Conservation (phyloP, 2,113 vertebrate genomes). For the Lycaon pictus region DNA sequence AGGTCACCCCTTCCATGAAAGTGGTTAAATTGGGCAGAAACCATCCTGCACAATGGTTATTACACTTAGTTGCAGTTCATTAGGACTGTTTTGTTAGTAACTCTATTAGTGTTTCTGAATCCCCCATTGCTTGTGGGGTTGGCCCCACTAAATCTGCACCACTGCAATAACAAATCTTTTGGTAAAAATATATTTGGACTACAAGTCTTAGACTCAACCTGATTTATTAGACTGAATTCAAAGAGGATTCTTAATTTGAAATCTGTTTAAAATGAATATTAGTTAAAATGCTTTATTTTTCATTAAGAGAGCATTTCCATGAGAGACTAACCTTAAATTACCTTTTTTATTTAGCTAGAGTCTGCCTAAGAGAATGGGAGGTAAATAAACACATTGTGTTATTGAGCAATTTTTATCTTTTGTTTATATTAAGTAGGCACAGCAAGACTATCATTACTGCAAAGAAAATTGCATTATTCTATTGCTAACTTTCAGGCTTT, state of each 20-base stretch:
- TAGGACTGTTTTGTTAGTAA: conserved; percentile 68
- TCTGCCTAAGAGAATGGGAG: conserved; percentile 55
- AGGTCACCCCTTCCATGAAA: conserved; percentile 38
- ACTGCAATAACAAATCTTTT: conserved; percentile 36
- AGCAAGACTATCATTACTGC: conserved; percentile 76
- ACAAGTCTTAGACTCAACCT: conserved; percentile 35
- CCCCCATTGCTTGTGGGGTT: background rate
- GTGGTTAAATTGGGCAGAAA: conserved; percentile 69
- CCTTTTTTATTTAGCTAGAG: conserved; percentile 76
- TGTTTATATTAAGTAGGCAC: conserved; percentile 82
- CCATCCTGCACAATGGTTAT: conserved; percentile 67
- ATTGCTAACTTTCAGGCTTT: conserved; percentile 65
- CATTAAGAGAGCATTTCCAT: conserved; percentile 72
- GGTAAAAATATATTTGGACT: conserved; percentile 59
- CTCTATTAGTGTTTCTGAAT: conserved; percentile 47
- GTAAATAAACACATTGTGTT: conserved; percentile 81
- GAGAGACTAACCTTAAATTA: conserved; percentile 80
- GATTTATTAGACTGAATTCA: conserved; percentile 68
- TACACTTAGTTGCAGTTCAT: conserved; percentile 71
- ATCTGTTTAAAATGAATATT: conserved; percentile 73
- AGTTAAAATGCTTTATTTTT: conserved; percentile 76
- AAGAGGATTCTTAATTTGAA: conserved; percentile 76
- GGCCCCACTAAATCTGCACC: conserved; percentile 9
- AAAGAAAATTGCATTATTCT: conserved; percentile 78
- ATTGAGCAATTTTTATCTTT: conserved; percentile 83